A percentile compares a stretch with the other conserved stretches of the same genome.
These are phyloP conservation scores for Dermochelys coriacea DNA, from an alignment of 2,797 vertebrate genomes.

Conservation along the genomic window DNA sequence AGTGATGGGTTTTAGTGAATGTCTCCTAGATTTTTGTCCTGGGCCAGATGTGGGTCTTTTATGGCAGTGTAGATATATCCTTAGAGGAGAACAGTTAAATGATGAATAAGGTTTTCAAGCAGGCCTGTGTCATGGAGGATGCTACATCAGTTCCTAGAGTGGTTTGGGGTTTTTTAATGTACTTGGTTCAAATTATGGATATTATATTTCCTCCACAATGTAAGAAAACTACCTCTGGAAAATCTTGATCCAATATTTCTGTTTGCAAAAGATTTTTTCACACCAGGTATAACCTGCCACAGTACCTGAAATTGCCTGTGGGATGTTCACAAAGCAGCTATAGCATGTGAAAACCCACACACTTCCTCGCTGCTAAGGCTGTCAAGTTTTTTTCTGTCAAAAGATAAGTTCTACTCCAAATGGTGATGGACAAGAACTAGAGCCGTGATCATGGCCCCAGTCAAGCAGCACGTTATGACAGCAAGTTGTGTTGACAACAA, in stretches of 20 bases:
- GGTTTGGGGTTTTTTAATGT: neutral
- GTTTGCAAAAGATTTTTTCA: neutral
- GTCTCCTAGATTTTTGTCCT: neutral
- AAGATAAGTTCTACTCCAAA: constrained; percentile 23
- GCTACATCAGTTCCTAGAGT: neutral
- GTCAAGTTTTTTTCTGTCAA: neutral
- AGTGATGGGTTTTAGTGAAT: neutral
- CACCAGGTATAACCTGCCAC: constrained; percentile 9
- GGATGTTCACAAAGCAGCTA: constrained; percentile 35
- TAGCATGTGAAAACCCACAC: constrained; percentile 31
- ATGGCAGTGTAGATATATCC: neutral
- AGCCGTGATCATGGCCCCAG: neutral
- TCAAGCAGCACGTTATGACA: neutral
- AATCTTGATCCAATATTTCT: neutral
- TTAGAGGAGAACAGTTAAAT: neutral
- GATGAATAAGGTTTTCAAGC: neutral
- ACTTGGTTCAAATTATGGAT: constrained; percentile 31
- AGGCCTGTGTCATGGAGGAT: neutral
- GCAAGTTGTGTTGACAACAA: neutral
- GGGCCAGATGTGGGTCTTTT: too few species aligned
- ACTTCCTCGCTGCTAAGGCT: constrained; percentile 3
- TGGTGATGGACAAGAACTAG: constrained; percentile 7
- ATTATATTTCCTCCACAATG: neutral
- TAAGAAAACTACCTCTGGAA: neutral
- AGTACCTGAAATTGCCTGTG: constrained; percentile 26